Base-by-base conservation (phyloP, 2,888 invertebrate species). In the Leptogaster cylindrica region DNA sequence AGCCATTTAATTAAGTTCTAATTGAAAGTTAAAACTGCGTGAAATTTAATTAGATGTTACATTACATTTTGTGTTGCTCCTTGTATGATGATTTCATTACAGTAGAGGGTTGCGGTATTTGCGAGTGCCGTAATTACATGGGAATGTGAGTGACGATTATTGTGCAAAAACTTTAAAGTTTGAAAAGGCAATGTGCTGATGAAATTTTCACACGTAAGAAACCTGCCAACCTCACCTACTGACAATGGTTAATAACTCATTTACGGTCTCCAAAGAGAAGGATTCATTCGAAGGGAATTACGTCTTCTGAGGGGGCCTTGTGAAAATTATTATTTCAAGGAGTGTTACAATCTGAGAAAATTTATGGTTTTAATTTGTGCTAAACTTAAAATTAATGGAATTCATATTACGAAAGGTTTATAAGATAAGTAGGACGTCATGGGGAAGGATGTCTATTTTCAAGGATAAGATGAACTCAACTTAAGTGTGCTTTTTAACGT, bases 11-110 rank as follows among this genome's bases (percentile, higher is more conserved):
- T 68, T 68, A 68, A 55, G 64, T 36, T 68, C 55, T 65, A 68
- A 68, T 68, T 68, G 65, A 68, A 68, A 65, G 65, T 48, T 65
- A 65, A 68, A 68, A 68, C 55, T 58, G 68, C 48, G 68, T 65
- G 55, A 68, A 68, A 68, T 68, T 68, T 65, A 68, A 68, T 68
- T 68, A 68, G 52, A 68, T 36, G 48, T 65, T 55, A 65, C 39
- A 65, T 39, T 55, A 39, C 36, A 39, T 68, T 68, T 48, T 41
- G 20, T 33, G 66, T 23, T n/a, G 23, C 48, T 12, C 48, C 50
- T 31, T 65, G 65, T 65, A 65, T 65, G 48, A 48, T 65, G 48
- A 65, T 48, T 48, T 18, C 46, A 48, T 48, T 48, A 44, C 39
- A 18, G 10, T 8, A 25, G 48, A n/a, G 18, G 10, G 31, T 25